These are phyloP conservation scores for Cynopterus sphinx DNA, from an alignment of 2,797 vertebrate genomes.

Conservation along the genomic window DNA sequence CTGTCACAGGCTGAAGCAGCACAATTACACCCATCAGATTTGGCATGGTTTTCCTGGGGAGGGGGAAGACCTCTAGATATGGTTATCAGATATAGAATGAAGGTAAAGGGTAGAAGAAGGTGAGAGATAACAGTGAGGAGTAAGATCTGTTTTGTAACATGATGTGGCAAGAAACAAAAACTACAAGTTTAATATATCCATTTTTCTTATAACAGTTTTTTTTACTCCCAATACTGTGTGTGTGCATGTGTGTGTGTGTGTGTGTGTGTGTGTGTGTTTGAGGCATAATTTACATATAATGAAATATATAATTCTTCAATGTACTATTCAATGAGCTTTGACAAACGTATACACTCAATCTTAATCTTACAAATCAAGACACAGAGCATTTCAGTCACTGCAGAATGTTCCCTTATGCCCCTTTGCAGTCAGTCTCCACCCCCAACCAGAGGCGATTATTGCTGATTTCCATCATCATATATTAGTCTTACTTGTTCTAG, in stretches of 20 bases:
- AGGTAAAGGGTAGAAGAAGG: background rate
- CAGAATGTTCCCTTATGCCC: background rate
- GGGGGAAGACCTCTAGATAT: background rate
- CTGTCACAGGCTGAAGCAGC: background rate
- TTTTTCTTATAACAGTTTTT: constrained; percentile 31
- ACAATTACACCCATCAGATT: background rate
- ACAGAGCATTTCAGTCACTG: background rate
- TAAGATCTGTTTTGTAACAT: background rate
- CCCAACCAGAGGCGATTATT: background rate
- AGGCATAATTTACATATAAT: constrained; percentile 20
- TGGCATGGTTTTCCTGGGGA: background rate
- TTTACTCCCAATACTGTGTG: background rate
- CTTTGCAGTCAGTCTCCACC: background rate
- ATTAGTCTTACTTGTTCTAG: background rate
- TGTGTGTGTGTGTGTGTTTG: constrained; percentile 18
- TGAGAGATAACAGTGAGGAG: background rate
- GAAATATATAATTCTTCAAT: constrained; percentile 19
- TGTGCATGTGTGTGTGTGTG: background rate
- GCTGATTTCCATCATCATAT: constrained; percentile 5
- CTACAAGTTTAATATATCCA: background rate
- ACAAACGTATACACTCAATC: background rate
- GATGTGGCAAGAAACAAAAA: background rate
- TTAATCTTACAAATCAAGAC: constrained; percentile 29
- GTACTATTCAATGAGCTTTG: background rate
- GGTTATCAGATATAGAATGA: background rate